A percentile compares a stretch with the other conserved stretches of the same genome.
phyloP scores from a whole-genome alignment of 2,113 vertebrate genomes.

The Cariama cristata region DNA sequence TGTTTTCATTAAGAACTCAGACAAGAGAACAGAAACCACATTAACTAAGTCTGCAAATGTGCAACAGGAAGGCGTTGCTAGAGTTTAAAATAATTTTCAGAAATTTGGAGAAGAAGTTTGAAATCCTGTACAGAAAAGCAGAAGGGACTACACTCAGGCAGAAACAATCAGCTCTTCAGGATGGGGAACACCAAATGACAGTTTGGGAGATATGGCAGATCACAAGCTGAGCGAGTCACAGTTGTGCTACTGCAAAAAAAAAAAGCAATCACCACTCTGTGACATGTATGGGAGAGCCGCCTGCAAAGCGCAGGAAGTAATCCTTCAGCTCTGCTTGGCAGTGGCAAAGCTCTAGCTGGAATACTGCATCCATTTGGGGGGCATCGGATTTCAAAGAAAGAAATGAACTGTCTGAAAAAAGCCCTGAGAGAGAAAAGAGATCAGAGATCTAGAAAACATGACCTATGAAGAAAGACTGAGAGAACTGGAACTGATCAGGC shows the following conservation, averaged over 20 bases:
- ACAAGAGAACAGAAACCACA: neutral
- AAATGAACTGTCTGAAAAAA: slow-evolving; percentile 36
- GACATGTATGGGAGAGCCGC: neutral
- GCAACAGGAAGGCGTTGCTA: neutral
- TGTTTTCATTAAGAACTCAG: neutral
- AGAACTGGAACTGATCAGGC: slow-evolving; percentile 9
- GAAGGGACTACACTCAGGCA: neutral
- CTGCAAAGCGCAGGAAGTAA: slow-evolving; percentile 1
- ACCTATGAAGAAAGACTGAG: neutral
- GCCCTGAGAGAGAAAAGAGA: neutral
- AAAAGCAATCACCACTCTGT: neutral
- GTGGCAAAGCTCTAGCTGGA: neutral
- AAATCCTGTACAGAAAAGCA: neutral
- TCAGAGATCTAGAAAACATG: slow-evolving; percentile 41
- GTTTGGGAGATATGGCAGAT: neutral
- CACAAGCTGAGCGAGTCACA: neutral
- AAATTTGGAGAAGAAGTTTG: neutral
- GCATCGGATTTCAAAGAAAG: slow-evolving; percentile 55
- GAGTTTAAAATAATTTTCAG: neutral
- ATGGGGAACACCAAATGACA: neutral
- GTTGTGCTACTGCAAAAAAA: slow-evolving; percentile 16
- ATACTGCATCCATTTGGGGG: slow-evolving; percentile 1
- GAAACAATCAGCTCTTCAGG: slow-evolving; percentile 1
- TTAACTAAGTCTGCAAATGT: neutral
- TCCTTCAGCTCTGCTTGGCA: neutral